Percentiles rank a stretch among this genome's conserved stretches.
Conservation (phyloP, 2,888 invertebrate genomes). For the Acrobeloides nanus region DNA sequence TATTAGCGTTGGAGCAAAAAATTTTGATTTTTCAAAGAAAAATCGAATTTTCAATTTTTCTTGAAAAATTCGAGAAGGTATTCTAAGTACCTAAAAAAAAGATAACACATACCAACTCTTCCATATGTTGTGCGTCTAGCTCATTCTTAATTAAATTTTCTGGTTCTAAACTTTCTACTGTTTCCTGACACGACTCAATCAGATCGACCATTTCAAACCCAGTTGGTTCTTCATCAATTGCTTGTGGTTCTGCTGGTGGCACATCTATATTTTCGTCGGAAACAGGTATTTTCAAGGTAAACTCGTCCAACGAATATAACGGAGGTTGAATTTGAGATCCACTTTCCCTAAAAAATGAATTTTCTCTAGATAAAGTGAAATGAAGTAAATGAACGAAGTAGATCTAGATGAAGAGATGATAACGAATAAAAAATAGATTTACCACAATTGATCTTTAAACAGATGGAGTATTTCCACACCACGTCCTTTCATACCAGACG, state of each 20-base stretch:
- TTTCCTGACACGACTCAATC: too few species aligned
- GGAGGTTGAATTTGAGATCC: conserved; percentile 3
- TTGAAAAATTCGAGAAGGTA: too few species aligned
- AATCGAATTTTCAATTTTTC: background rate
- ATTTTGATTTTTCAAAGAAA: background rate
- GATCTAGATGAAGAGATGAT: too few species aligned
- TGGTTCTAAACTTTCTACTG: too few species aligned
- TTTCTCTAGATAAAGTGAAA: conserved; percentile 5
- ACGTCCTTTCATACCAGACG: conserved; percentile 34
- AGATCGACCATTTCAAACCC: too few species aligned
- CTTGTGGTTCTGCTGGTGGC: too few species aligned
- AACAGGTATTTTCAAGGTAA: background rate
- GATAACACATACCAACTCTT: too few species aligned
- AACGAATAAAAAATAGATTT: too few species aligned
- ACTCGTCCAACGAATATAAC: background rate
- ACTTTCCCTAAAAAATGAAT: conserved; percentile 3
- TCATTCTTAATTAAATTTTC: too few species aligned
- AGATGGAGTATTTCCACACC: conserved; percentile 42
- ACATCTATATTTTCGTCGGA: background rate
- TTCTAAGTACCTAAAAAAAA: too few species aligned
- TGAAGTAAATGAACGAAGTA: background rate
- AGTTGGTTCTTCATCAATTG: too few species aligned
- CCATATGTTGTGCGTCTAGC: too few species aligned
- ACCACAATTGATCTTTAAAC: conserved; percentile 41
- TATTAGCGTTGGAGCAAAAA: background rate